phyloP scores from a whole-genome alignment of 1,140 invertebrate species.

The Lanistes nyassanus region DNA sequence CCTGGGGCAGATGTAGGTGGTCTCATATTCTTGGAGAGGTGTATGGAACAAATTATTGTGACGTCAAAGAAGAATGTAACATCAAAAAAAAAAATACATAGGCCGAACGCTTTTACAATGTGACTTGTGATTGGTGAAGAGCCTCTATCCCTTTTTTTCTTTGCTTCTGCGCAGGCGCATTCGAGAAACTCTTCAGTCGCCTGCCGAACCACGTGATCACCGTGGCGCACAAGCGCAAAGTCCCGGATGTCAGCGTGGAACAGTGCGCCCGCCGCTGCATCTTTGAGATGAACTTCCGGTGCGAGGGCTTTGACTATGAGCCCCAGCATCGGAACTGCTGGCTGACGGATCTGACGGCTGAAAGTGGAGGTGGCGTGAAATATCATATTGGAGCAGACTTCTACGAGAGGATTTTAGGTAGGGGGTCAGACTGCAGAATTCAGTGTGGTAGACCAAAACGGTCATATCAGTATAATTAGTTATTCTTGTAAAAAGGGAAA shows the following conservation, averaged over 20 bases:
- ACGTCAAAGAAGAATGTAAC: no score
- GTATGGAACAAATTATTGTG: no score
- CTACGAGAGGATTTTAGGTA: constrained; percentile 55
- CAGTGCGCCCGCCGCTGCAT: constrained; percentile 60
- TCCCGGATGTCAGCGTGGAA: constrained; percentile 51
- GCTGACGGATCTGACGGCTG: constrained; percentile 49
- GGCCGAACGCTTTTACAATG: no score
- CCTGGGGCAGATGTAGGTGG: no score
- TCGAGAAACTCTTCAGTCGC: constrained; percentile 52
- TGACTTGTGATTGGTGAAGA: no score
- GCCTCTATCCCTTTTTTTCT: not conserved
- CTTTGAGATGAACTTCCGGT: constrained; percentile 58
- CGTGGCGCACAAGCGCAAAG: constrained; percentile 48
- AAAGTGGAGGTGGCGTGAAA: constrained; percentile 42
- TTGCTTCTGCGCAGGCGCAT: constrained; percentile 42
- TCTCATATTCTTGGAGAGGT: no score
- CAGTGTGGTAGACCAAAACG: no score
- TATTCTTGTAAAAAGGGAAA: no score
- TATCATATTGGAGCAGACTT: constrained; percentile 48
- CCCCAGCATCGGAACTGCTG: constrained; percentile 47
- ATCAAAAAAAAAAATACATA: no score
- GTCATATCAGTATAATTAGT: no score
- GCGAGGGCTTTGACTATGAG: constrained; percentile 60
- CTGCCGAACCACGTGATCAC: constrained; percentile 59
- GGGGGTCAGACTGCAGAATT: not conserved